Base-by-base conservation (phyloP, 1,140 invertebrate genomes). In the Nixonia krombeini region DNA sequence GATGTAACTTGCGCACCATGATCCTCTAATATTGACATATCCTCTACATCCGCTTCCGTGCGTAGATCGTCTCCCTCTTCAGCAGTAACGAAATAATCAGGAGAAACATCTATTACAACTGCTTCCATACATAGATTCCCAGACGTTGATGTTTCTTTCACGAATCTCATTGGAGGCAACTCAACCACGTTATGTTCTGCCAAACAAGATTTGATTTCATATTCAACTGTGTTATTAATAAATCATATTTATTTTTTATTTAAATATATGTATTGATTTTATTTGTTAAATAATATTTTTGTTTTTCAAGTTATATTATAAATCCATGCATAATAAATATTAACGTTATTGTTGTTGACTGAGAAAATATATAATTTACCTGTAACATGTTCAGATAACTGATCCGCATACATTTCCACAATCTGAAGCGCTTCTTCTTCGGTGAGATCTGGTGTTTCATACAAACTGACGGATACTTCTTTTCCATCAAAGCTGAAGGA, bases 351-450 rank as follows among this genome's bases (percentile, higher is more conserved):
- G n/a, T n/a, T n/a, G n/a, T n/a, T n/a, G n/a, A n/a, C n/a, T n/a
- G 7, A 51, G 15, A 45, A 41, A 45, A 42, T 28, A 6, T 29
- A 37, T 55, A 1, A 50, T 67, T 74, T 80, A 90, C 89, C 89
- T 58, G 93, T 93, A 2, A 96, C 89, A 78, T 95, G 92, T 84
- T 96, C 94, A 0, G 94, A 95, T 38, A 95, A 86, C 80, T 96
- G 93, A 78, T 96, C 93, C 0, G 94, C 94, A 82, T 96, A 96
- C 93, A 96, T 95, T 87, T 96, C 94, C 0, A 96, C 91, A 72
- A 96, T 94, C 82, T 96, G 92, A 8, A 95, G 83, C 0, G 94
- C 94, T 85, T 96, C 94, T 79, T 95, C 93, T 85, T 96, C 93
- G 0, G 94, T 96, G 9, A 96, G 86, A 85, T 96, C 94, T 0